phyloP scores from a whole-genome alignment of 2,797 vertebrate species.

The Silurus aristotelis region DNA sequence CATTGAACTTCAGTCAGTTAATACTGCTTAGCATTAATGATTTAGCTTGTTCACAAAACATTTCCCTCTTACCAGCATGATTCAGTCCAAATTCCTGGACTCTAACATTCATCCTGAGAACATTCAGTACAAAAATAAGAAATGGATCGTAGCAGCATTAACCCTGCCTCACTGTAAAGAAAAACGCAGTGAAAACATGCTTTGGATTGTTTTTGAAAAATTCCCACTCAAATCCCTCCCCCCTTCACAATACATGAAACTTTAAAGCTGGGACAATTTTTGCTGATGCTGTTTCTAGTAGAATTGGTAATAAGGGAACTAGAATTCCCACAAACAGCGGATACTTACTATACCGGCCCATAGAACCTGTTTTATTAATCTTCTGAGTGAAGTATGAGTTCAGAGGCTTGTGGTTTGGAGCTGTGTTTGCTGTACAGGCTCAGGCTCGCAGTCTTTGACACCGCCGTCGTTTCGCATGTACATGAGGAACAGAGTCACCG shows the following conservation, averaged over 20 bases:
- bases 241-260: neutral
- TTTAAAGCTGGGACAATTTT: neutral
- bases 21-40: neutral
- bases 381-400: neutral
- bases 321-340: neutral
- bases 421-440: conserved; percentile 68
- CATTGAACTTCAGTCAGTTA: neutral
- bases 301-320: neutral
- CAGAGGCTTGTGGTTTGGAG: conserved; percentile 49
- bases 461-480: conserved; percentile 77
- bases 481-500: conserved; percentile 89
- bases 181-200: neutral
- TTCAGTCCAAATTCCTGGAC: conserved; percentile 7
- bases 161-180: neutral
- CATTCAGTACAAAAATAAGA: neutral
- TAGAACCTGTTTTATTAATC: neutral
- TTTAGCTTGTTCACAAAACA: neutral
- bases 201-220: neutral
- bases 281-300: neutral
- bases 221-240: neutral
- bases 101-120: neutral
- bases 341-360: neutral
- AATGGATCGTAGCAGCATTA: neutral
- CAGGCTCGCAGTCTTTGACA: conserved; percentile 76
- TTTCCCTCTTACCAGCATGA: neutral